Evolutionary conservation across 1,140 invertebrate genomes (phyloP).

Genomic region (Achatina immaculata): DNA sequence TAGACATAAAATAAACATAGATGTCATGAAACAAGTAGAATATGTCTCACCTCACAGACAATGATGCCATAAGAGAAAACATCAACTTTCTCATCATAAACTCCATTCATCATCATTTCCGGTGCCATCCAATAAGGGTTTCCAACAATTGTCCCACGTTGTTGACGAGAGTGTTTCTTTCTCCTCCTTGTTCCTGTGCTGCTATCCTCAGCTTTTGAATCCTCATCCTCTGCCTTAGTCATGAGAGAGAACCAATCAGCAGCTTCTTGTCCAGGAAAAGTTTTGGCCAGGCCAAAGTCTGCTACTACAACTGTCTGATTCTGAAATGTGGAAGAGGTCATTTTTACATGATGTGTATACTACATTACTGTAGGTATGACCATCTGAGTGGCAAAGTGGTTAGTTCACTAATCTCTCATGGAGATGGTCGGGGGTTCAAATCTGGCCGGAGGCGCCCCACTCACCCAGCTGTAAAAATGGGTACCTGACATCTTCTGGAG

Average conservation of each 20-base stretch:
- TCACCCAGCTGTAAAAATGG: too few species aligned
- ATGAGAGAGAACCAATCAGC: not conserved
- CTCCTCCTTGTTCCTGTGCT: slow-evolving; percentile 38
- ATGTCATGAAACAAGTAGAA: too few species aligned
- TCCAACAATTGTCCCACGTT: slow-evolving; percentile 69
- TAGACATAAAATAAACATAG: too few species aligned
- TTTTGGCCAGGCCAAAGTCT: slow-evolving; percentile 69
- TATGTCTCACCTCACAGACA: slow-evolving; percentile 67
- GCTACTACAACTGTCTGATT: slow-evolving; percentile 68
- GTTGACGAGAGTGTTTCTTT: slow-evolving; percentile 55
- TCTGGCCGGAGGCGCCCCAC: too few species aligned
- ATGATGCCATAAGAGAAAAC: slow-evolving; percentile 69
- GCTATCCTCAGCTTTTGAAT: slow-evolving; percentile 24
- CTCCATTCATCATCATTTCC: slow-evolving; percentile 66
- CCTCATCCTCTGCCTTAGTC: not conserved
- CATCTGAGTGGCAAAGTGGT: too few species aligned
- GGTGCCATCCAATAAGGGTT: slow-evolving; percentile 71
- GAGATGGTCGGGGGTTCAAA: too few species aligned
- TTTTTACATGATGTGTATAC: too few species aligned
- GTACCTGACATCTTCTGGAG: too few species aligned
- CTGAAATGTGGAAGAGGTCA: slow-evolving; percentile 51
- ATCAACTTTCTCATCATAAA: slow-evolving; percentile 70
- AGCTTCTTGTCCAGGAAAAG: slow-evolving; percentile 51
- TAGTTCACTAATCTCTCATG: too few species aligned
- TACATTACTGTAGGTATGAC: too few species aligned